A percentile compares a stretch with the other conserved stretches of the same genome.
These are phyloP conservation scores for Trematomus loennbergii DNA, from an alignment of 2,113 vertebrate genomes.

Conservation along the genomic window DNA sequence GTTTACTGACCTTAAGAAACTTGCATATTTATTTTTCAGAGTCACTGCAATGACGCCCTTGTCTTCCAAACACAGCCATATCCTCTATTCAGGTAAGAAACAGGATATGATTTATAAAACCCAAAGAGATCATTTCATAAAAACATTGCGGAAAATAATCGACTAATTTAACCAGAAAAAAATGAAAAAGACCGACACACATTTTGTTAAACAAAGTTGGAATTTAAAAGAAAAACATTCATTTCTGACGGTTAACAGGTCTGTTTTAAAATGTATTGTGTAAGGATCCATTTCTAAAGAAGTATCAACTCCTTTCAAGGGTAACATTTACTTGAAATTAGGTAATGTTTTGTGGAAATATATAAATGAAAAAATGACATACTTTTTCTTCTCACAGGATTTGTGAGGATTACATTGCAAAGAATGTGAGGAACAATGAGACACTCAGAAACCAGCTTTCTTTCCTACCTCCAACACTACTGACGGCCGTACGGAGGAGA, in stretches of 20 bases:
- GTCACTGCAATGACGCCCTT: constrained; percentile 92
- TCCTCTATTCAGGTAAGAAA: constrained; percentile 90
- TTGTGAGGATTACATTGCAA: constrained; percentile 92
- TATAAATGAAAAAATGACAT: constrained; percentile 13
- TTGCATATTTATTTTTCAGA: constrained; percentile 62
- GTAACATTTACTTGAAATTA: not conserved
- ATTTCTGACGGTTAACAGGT: constrained; percentile 4
- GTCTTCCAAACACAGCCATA: constrained; percentile 95
- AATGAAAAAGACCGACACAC: too few species aligned
- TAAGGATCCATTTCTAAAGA: not conserved
- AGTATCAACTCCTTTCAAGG: not conserved
- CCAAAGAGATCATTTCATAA: not conserved
- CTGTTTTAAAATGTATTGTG: not conserved
- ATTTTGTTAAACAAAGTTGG: too few species aligned
- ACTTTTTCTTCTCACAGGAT: constrained; percentile 77
- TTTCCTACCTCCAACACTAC: constrained; percentile 87
- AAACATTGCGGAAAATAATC: too few species aligned
- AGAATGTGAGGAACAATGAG: constrained; percentile 75
- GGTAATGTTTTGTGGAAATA: constrained; percentile 8
- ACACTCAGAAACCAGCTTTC: constrained; percentile 85
- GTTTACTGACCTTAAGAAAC: not conserved
- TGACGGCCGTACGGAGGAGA: constrained; percentile 87
- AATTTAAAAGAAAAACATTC: not conserved
- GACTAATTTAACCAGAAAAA: not conserved
- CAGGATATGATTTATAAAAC: not conserved